Percentiles rank a stretch among this genome's conserved stretches.
Conservation (phyloP, 1,140 invertebrate genomes). For the Pseudomyrmex dendroicus region DNA sequence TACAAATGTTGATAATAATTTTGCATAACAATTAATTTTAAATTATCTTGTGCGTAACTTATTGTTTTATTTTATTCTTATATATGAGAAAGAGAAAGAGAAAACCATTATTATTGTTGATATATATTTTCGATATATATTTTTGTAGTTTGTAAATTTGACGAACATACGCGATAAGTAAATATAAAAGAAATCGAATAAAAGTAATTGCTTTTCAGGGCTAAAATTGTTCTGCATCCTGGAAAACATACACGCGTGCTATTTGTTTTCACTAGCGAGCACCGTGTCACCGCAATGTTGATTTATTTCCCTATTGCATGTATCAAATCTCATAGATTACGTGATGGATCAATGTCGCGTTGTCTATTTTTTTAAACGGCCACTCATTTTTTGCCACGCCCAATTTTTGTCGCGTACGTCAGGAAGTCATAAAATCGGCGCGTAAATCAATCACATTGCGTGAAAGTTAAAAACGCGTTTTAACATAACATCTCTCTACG, state of each 20-base stretch:
- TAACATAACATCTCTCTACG: background rate
- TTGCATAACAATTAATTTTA: too few species aligned
- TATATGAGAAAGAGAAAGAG: background rate
- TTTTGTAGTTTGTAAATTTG: background rate
- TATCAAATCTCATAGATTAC: conserved; percentile 47
- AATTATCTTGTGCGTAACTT: too few species aligned
- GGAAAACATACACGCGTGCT: background rate
- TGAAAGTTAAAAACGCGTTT: background rate
- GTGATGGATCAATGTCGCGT: conserved; percentile 37
- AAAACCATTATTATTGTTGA: background rate
- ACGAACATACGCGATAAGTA: background rate
- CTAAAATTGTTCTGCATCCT: background rate
- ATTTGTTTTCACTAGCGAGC: conserved; percentile 42
- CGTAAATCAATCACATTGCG: conserved; percentile 34
- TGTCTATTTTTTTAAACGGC: conserved; percentile 44
- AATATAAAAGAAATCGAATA: background rate
- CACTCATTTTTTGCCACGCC: conserved; percentile 23
- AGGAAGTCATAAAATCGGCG: conserved; percentile 29
- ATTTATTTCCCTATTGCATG: conserved; percentile 44
- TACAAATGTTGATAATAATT: background rate
- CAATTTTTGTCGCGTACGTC: conserved; percentile 11
- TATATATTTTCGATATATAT: background rate
- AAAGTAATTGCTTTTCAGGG: background rate
- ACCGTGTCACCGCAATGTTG: conserved; percentile 26
- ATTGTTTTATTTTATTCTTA: too few species aligned